A percentile compares a stretch with the other conserved stretches of the same genome.
Evolutionary conservation across 2,797 vertebrate genomes (phyloP).

Genomic region (Rhynchonycteris naso): DNA sequence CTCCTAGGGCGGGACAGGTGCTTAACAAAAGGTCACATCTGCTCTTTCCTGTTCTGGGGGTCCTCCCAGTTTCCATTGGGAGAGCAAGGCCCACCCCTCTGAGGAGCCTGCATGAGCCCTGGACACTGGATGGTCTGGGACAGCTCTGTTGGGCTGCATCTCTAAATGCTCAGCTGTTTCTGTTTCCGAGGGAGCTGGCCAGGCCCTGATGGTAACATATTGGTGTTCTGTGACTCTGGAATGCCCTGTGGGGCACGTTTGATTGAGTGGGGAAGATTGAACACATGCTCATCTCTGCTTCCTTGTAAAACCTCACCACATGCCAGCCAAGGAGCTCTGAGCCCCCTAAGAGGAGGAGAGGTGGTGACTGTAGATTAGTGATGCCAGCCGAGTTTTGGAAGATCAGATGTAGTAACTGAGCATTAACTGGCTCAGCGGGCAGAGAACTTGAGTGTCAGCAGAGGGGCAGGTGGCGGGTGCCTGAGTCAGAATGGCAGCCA

Average conservation of each 20-base stretch:
- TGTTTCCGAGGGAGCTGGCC: neutral
- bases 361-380: rapidly evolving
- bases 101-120: neutral
- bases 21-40: rapidly evolving
- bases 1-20: neutral
- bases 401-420: rapidly evolving
- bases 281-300: rapidly evolving
- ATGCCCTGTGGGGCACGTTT: rapidly evolving
- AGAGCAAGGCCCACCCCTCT: rapidly evolving
- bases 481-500: rapidly evolving
- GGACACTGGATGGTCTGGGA: rapidly evolving
- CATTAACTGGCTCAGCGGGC: rapidly evolving
- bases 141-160: rapidly evolving
- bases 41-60: neutral
- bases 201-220: rapidly evolving
- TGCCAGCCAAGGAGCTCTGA: rapidly evolving
- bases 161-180: neutral
- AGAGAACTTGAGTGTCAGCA: rapidly evolving
- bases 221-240: rapidly evolving
- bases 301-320: rapidly evolving
- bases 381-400: rapidly evolving
- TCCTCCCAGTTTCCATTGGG: rapidly evolving
- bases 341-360: neutral
- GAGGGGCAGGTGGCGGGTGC: rapidly evolving
- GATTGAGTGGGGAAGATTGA: rapidly evolving